Conservation (phyloP, 2,797 vertebrate species). For the Tenualosa thibaudeaui region DNA sequence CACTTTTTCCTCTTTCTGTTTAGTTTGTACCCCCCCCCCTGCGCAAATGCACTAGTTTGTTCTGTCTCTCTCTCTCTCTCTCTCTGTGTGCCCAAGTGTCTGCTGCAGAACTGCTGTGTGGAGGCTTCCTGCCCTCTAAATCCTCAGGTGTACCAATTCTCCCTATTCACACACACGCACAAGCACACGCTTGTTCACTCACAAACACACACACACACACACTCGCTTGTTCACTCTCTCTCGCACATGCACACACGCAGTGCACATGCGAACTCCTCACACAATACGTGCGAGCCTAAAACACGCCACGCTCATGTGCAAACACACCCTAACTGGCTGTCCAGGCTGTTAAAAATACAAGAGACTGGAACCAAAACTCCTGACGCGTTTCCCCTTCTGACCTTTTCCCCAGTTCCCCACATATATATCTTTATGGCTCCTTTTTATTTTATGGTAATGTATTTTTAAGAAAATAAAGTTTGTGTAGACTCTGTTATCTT, state of each 20-base stretch:
- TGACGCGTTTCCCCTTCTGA: slow-evolving; percentile 14
- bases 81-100: slow-evolving; percentile 64
- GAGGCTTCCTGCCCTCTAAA: slow-evolving; percentile 46
- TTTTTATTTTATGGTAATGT: slow-evolving; percentile 75
- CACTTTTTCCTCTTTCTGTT: slow-evolving; percentile 51
- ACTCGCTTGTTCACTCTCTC: slow-evolving; percentile 15
- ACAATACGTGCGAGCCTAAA: background rate
- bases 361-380: slow-evolving; percentile 51
- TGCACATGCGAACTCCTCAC: background rate
- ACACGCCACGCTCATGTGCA: background rate
- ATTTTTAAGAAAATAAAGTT: slow-evolving; percentile 78
- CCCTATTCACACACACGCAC: slow-evolving; percentile 40
- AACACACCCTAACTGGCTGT: slow-evolving; percentile 43
- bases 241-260: background rate
- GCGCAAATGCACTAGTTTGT: slow-evolving; percentile 26
- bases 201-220: slow-evolving; percentile 1
- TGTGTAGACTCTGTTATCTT: slow-evolving; percentile 75
- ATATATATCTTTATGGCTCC: slow-evolving; percentile 68
- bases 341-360: slow-evolving; percentile 59
- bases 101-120: slow-evolving; percentile 70
- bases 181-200: slow-evolving; percentile 34
- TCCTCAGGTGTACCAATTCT: slow-evolving; percentile 59
- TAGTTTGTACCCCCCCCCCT: slow-evolving; percentile 57
- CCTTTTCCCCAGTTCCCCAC: background rate
- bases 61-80: slow-evolving; percentile 27